Evolutionary conservation across 2,797 vertebrate species (phyloP).

Genomic region (Tolypeutes matacus): DNA sequence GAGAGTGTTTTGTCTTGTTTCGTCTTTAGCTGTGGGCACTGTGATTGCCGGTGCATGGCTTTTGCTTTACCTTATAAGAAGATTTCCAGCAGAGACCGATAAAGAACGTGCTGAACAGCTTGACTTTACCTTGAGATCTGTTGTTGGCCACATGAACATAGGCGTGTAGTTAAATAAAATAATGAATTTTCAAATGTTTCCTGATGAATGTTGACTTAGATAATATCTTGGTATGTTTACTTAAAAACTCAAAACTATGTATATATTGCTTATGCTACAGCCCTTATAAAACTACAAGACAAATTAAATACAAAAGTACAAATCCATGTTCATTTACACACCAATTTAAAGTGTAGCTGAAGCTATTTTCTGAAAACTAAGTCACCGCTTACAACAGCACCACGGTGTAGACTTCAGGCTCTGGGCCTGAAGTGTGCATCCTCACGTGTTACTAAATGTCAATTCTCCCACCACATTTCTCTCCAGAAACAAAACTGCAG

Average conservation of each 20-base stretch:
- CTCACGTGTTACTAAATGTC: not conserved
- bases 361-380: not conserved
- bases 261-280: not conserved
- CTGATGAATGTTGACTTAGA: not conserved
- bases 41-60: not conserved
- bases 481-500: not conserved
- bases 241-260: conserved; percentile 1
- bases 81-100: not conserved
- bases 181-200: not conserved
- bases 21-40: not conserved
- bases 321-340: not conserved
- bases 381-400: not conserved
- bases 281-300: not conserved
- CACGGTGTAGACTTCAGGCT: not conserved
- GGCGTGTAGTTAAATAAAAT: not conserved
- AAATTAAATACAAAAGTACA: not conserved
- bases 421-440: not conserved
- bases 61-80: conserved; percentile 23
- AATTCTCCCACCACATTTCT: not conserved
- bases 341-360: not conserved
- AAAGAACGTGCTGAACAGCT: not conserved
- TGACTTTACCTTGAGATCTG: conserved; percentile 8
- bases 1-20: not conserved
- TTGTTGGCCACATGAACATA: not conserved
- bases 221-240: not conserved